Conservation (phyloP, 2,113 vertebrate genomes). For the Callorhinus ursinus region DNA sequence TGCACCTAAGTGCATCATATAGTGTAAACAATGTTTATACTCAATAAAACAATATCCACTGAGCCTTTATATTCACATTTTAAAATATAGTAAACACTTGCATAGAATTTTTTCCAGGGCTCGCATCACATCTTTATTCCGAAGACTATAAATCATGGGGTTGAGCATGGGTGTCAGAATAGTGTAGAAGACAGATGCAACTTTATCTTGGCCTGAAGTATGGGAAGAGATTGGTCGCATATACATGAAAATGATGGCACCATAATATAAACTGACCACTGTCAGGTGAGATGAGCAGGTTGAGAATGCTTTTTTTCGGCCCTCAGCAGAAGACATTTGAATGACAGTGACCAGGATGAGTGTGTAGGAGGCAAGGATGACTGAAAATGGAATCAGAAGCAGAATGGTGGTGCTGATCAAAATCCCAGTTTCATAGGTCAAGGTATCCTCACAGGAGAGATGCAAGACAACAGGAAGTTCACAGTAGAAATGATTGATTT, state of each 20-base stretch:
- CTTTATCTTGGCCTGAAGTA: slow-evolving; percentile 43
- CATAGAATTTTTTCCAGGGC: neutral
- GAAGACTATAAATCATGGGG: neutral
- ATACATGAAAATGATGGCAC: slow-evolving; percentile 10
- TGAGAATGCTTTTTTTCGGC: neutral
- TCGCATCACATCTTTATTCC: neutral
- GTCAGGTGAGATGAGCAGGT: neutral
- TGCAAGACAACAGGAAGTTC: neutral
- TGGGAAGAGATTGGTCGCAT: slow-evolving; percentile 38
- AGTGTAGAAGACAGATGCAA: neutral
- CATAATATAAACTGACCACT: neutral
- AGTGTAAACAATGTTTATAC: neutral
- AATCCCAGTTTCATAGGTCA: neutral
- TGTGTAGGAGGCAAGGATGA: neutral
- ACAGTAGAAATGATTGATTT: slow-evolving; percentile 37
- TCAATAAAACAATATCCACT: neutral
- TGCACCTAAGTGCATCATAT: neutral
- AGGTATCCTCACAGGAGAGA: slow-evolving; percentile 22
- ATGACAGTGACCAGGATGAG: neutral
- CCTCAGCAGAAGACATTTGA: neutral
- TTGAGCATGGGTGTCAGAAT: neutral
- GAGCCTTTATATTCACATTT: neutral
- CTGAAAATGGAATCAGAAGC: neutral
- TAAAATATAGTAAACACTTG: neutral
- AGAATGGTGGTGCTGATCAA: neutral